Conservation (phyloP, 2,113 vertebrate genomes). For the Salminus brasiliensis region DNA sequence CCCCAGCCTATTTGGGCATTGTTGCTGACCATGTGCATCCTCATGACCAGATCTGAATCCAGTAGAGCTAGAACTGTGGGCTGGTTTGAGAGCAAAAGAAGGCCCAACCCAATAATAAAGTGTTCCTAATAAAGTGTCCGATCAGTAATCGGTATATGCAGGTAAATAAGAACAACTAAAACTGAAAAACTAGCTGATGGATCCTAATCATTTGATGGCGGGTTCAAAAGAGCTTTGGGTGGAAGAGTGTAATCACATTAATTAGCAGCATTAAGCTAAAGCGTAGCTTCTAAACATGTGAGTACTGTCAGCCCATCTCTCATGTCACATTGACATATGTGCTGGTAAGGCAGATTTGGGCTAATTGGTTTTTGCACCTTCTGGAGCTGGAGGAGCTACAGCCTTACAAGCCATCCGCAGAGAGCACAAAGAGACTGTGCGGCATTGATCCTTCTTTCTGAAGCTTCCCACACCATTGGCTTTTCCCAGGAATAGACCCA, state of each 20-base stretch:
- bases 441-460: slow-evolving; percentile 66
- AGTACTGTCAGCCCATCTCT: slow-evolving; percentile 12
- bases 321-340: slow-evolving; percentile 13
- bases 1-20: too few relatives aligned
- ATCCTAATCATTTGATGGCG: background rate
- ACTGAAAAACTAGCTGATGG: background rate
- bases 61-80: too few relatives aligned
- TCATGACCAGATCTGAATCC: too few relatives aligned
- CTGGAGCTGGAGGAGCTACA: background rate
- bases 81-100: too few relatives aligned
- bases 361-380: slow-evolving; percentile 36
- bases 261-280: slow-evolving; percentile 29
- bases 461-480: slow-evolving; percentile 63
- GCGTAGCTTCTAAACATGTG: slow-evolving; percentile 3
- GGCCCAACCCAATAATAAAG: too few relatives aligned
- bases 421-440: slow-evolving; percentile 62
- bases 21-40: too few relatives aligned
- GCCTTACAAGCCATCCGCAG: slow-evolving; percentile 33
- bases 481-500: slow-evolving; percentile 58
- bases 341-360: background rate
- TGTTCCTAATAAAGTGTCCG: slow-evolving; percentile 11
- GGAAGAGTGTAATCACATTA: slow-evolving; percentile 20
- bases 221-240: slow-evolving; percentile 18
- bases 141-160: slow-evolving; percentile 32
- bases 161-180: slow-evolving; percentile 43